Evolutionary conservation across 2,888 invertebrate species (phyloP), one percentile per base, ranked within the genome.

Genomic region (Sepioteuthis lessoniana): DNA sequence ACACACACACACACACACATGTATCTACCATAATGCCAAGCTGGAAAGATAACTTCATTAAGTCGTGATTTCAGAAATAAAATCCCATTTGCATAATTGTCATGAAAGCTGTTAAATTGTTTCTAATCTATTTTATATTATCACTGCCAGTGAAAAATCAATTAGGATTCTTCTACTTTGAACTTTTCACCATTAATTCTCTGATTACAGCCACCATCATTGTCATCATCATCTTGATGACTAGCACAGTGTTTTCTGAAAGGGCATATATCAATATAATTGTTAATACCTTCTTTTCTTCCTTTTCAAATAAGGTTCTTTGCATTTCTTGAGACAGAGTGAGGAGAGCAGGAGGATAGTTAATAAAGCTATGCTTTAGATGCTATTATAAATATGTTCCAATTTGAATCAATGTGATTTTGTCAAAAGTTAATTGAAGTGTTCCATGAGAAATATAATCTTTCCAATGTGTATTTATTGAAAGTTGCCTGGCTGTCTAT

Each of bases 11-110:
- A 25, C 31, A 10, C 60, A 10, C 60, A n/a, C 76, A 76, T n/a
- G n/a, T 76, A 76, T 76, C 13, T n/a, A n/a, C n/a, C 76, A 76
- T 76, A 76, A 76, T 76, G n/a, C 76, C 76, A n/a, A 76, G 76
- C 76, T 76, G 76, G 76, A 76, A 76, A 76, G 76, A 76, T 76
- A 76, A 76, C 76, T 76, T 76, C 76, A 76, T 76, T 76, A 76
- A 76, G 76, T 76, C 76, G 76, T 76, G 76, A 76, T 76, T 76
- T 76, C 76, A 76, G 76, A 76, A 55, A 76, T 76, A 76, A 76
- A 76, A 76, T 76, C 76, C 76, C n/a, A 76, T 76, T 76, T 76
- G 76, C 76, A 76, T 76, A 76, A 76, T 76, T 76, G 76, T 76
- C 76, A 76, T 76, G 76, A 76, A 76, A 76, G 76, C 76, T 76